Evolutionary conservation across 1,140 invertebrate species (phyloP), one percentile per base, ranked within the genome.

Genomic region (Eumaeus atala): DNA sequence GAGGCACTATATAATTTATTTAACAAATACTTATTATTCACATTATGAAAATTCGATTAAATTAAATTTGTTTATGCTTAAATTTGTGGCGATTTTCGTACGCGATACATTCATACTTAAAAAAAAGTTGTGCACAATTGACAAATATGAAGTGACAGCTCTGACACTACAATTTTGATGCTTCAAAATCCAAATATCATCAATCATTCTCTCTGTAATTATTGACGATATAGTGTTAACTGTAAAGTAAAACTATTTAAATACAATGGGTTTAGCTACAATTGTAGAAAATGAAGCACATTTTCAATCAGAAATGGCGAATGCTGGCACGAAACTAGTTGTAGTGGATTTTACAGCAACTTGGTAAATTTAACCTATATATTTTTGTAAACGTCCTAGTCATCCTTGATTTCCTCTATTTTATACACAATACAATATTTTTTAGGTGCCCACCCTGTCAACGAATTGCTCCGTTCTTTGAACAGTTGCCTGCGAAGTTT

Each of bases 361-460:
- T 67, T 97, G 96, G 96, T 96, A 88, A 90, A 89, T 77, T 68
- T 74, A 77, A 76, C 70, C 72, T 77, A 59, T 52, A 52, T 52
- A n/a, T n/a, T 28, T 6, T 55, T 58, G 58, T 61, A 74, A 69
- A 66, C 56, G 59, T 61, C 55, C 67, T 53, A 76, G 72, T 79
- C 75, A 80, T 80, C 5, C 21, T 28, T 3, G 2, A 6, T 28
- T 28, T 28, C 6, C 2, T 3, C 2, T 28, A 28, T 34, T 60
- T 57, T 68, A 53, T 17, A n/a, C 35, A 56, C 17, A 52, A 44
- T 56, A 42, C 44, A 55, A 53, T 56, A 50, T 58, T 18, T 62
- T 67, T 11, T 58, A 97, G 95, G 95, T 97, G 97, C 88, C 95
- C 95, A n/a, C 97, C 97, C 0, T 99, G 97, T 77, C 93, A 94